Evolutionary conservation across 2,888 invertebrate genomes (phyloP).

Genomic region (Ectemnius lituratus): DNA sequence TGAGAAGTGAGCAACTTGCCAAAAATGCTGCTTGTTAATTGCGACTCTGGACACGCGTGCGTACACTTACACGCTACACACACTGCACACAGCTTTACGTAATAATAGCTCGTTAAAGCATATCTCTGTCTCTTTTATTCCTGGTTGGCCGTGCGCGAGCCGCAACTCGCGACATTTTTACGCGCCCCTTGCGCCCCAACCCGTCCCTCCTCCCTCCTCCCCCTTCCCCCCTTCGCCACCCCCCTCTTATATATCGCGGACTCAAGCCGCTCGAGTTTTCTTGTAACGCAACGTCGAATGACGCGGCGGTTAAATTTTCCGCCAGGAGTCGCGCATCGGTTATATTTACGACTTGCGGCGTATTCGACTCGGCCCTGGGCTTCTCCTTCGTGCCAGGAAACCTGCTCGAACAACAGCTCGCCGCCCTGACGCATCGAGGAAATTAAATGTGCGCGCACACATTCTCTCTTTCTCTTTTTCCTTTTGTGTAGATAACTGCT

Average conservation of each 20-base stretch:
- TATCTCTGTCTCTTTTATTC: slow-evolving; percentile 12
- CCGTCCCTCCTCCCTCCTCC: too few relatives aligned
- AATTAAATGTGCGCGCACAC: slow-evolving; percentile 6
- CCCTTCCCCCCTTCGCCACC: not conserved
- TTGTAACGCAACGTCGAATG: slow-evolving; percentile 45
- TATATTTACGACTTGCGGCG: slow-evolving; percentile 37
- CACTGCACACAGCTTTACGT: slow-evolving; percentile 45
- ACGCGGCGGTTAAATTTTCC: slow-evolving; percentile 64
- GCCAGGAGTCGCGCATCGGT: slow-evolving; percentile 22
- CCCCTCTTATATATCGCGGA: not conserved
- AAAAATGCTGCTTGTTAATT: too few relatives aligned
- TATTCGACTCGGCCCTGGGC: slow-evolving; percentile 16
- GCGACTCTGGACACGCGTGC: too few relatives aligned
- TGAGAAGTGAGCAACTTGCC: too few relatives aligned
- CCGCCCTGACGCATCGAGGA: slow-evolving; percentile 1
- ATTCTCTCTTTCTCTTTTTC: too few relatives aligned
- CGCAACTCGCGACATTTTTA: slow-evolving; percentile 41
- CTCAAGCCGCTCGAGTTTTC: slow-evolving; percentile 40
- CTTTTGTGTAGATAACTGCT: too few relatives aligned
- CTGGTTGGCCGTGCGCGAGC: not conserved
- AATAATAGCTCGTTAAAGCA: slow-evolving; percentile 23
- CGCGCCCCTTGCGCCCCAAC: not conserved
- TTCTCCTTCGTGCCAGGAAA: slow-evolving; percentile 16
- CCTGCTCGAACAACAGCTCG: slow-evolving; percentile 10
- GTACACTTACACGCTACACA: too few relatives aligned